These are phyloP conservation scores for Drymodes brunneopygia DNA, from an alignment of 2,113 vertebrate species.

Conservation along the genomic window DNA sequence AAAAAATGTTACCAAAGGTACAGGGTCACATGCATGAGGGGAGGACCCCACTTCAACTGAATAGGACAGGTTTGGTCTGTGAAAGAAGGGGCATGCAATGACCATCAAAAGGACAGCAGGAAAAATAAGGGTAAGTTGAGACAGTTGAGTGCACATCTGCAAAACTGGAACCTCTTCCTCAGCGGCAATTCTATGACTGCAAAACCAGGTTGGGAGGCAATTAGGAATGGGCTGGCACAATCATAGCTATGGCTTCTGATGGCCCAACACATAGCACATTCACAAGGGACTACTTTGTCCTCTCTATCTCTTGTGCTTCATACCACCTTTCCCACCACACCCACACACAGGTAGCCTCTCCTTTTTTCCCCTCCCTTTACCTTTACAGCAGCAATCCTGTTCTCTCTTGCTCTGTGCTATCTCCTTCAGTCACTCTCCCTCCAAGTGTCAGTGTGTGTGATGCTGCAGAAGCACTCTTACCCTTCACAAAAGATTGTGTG, in stretches of 20 bases:
- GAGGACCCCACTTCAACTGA: neutral
- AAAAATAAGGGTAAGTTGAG: neutral
- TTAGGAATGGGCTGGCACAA: neutral
- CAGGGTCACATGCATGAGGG: neutral
- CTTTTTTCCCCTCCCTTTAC: neutral
- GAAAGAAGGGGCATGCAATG: neutral
- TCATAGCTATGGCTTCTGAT: neutral
- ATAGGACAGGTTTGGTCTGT: neutral
- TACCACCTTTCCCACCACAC: neutral
- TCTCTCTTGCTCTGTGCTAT: neutral
- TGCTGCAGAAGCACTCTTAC: neutral
- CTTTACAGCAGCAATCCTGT: neutral
- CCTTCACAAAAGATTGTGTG: neutral
- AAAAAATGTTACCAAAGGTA: neutral
- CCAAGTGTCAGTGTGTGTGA: neutral
- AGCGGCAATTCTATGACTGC: neutral
- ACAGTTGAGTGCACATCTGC: neutral
- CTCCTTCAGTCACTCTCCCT: neutral
- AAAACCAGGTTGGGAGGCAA: neutral
- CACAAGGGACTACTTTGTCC: neutral
- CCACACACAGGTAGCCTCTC: neutral
- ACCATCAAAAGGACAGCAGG: neutral
- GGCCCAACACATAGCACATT: neutral
- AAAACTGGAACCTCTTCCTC: neutral
- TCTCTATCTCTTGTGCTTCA: neutral